Base-by-base conservation (phyloP, 2,113 vertebrate genomes). In the Myocastor coypus region DNA sequence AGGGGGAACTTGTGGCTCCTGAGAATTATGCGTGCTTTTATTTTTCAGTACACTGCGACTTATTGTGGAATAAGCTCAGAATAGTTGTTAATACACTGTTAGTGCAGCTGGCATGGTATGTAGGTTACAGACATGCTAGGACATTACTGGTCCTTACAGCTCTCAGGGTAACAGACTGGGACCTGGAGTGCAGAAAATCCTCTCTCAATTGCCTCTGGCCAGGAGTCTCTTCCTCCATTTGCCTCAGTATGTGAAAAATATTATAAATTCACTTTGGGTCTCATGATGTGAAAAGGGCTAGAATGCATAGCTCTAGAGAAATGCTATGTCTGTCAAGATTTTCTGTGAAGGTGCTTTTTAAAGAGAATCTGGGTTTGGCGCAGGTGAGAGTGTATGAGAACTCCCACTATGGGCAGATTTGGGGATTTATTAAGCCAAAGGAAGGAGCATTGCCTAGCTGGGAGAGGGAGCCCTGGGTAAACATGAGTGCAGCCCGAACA, bases 401-500 rank as follows among this genome's bases (percentile, higher is more conserved):
- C 37, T 75, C 50, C 75, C 64, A 69, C 64, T 90, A 50, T 78
- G 59, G 64, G 37, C 46, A 92, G 73, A 83, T 83, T 59, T 32
- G 57, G 68, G 42, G n/a, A 50, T 93, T 96, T 77, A 95, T 59
- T 69, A 94, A 71, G 94, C 24, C 84, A 75, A 94, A 87, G 55
- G 63, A 77, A 34, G 13, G 40, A 4, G n/a, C 22, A 59, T 17
- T 73, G 46, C 22, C 24, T 20, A 91, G 63, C 82, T 61, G 87
- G 50, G 73, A 84, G 66, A 93, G 46, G 24, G 42, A 32, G 17
- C n/a, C 42, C 66, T 89, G 75, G 26, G 94, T 94, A 94, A 95
- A 91, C 91, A 26, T 34, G 78, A 95, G 91, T 84, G 81, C 94
- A 93, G 81, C 90, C 94, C 90, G 91, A 92, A 85, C 55, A 82